Conservation (phyloP, 2,797 vertebrate species). For the Mormyrops attenuatus region DNA sequence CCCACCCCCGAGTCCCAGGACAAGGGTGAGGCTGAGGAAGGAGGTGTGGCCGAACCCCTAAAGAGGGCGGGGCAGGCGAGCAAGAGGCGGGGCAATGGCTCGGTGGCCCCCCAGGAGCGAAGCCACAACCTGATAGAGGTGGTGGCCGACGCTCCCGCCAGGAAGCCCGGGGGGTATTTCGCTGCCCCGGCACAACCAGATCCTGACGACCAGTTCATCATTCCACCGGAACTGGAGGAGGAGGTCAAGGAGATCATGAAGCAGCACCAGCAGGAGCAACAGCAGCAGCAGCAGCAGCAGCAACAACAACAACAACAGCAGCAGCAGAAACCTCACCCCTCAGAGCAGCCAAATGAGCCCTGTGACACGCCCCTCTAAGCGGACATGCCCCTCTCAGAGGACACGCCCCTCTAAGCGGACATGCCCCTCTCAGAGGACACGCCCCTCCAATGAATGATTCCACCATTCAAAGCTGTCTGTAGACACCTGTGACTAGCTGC, state of each 20-base stretch:
- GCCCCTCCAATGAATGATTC: slow-evolving; percentile 62
- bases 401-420: slow-evolving; percentile 51
- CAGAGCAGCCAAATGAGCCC: slow-evolving; percentile 68
- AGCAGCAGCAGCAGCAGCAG: slow-evolving; percentile 77
- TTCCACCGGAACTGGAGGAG: slow-evolving; percentile 94
- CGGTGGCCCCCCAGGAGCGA: slow-evolving; percentile 81
- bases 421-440: slow-evolving; percentile 81
- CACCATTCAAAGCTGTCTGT: neutral
- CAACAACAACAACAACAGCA: slow-evolving; percentile 91
- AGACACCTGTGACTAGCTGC: neutral
- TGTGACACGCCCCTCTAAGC: slow-evolving; percentile 90
- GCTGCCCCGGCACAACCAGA: slow-evolving; percentile 91
- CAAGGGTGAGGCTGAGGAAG: slow-evolving; percentile 65
- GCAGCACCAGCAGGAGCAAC: slow-evolving; percentile 86
- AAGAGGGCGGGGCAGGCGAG: slow-evolving; percentile 29
- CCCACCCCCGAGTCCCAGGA: slow-evolving; percentile 62
- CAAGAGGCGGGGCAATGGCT: slow-evolving; percentile 79
- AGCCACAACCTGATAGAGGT: slow-evolving; percentile 96
- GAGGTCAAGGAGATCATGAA: slow-evolving; percentile 98
- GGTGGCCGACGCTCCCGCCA: slow-evolving; percentile 78
- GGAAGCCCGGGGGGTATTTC: slow-evolving; percentile 87
- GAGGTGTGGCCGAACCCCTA: slow-evolving; percentile 38
- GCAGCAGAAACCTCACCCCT: slow-evolving; percentile 62
- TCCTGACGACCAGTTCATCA: slow-evolving; percentile 95
- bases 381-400: neutral